Evolutionary conservation across 2,797 vertebrate species (phyloP), one percentile per base, ranked within the genome.

Genomic region (Sebastes iracundus): DNA sequence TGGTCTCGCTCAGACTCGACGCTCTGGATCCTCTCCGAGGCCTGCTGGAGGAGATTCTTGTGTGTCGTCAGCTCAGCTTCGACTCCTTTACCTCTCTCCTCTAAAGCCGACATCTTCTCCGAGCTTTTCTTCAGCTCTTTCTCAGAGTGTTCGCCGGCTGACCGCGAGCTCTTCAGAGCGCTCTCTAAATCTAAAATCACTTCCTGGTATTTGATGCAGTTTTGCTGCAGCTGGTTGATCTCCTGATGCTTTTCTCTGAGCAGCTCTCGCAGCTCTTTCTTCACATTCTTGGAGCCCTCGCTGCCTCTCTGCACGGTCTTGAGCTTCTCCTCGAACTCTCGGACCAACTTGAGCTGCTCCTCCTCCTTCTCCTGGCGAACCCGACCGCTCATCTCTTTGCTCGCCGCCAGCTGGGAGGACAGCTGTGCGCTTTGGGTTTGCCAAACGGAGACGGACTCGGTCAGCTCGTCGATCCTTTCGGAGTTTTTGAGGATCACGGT

Each of bases 181-280:
- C 91, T 94, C 85, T 98, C 97, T 23, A 98, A 85, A 72, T 97
- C 95, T 55, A 97, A 89, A 71, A 98, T 96, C 68, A 97, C 55
- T 63, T 97, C 97, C 82, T 98, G 97, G 88, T 97, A 97, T 84
- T 87, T 94, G 27, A 98, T 96, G 62, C 97, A 97, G 95, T 97
- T 96, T 9, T 96, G 96, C 20, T 98, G 97, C 65, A 98, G 92
- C 32, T 96, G 96, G 67, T 92, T 97, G 58, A 97, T 96, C 92
- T 98, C 97, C 73, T 95, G 97, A 55, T 98, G 97, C 60, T 98
- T 98, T 76, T 98, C 97, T 80, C 94, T 97, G 4, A 98, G 93
- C 5, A 98, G 95, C 72, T 97, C 97, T 63, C 96, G 96, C 61
- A 98, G 90, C 52, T 98, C 97, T 83, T 93, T 97, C 0, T 95